Conservation (phyloP, 53 echinoderm and acorn worm genomes). For the Antedon mediterranea region DNA sequence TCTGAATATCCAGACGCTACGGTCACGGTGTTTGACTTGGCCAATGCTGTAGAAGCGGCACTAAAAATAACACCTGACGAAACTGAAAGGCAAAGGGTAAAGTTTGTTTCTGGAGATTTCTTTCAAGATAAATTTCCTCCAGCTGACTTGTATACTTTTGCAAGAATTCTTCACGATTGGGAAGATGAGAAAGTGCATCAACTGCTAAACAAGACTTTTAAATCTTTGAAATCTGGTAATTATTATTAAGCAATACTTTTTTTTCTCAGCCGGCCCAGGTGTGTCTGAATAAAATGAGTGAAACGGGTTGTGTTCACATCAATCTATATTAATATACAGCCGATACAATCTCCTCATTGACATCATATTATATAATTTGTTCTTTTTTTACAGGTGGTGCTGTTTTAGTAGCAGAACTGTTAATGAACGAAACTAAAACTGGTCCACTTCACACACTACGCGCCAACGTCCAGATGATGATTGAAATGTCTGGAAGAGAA, state of each 20-base stretch:
- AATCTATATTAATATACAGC: too few species aligned
- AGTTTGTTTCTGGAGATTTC: background rate
- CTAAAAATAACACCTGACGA: background rate
- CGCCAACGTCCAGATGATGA: background rate
- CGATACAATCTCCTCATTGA: too few species aligned
- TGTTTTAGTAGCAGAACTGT: background rate
- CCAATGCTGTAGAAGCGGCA: background rate
- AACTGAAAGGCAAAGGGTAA: background rate
- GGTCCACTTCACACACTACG: background rate
- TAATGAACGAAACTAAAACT: background rate
- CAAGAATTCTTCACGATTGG: background rate
- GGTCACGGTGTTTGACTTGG: background rate
- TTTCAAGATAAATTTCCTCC: background rate
- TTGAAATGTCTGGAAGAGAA: background rate
- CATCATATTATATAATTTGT: too few species aligned
- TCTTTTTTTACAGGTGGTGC: background rate
- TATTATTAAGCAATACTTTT: too few species aligned
- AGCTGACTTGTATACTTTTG: background rate
- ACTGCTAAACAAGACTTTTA: background rate
- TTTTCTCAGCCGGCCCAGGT: too few species aligned
- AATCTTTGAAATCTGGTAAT: background rate
- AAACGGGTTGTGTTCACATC: too few species aligned
- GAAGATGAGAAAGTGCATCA: background rate
- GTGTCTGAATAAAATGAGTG: too few species aligned
- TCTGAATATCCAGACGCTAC: background rate